Evolutionary conservation across 2,888 invertebrate species (phyloP).

Genomic region (Mechanitis messenoides): DNA sequence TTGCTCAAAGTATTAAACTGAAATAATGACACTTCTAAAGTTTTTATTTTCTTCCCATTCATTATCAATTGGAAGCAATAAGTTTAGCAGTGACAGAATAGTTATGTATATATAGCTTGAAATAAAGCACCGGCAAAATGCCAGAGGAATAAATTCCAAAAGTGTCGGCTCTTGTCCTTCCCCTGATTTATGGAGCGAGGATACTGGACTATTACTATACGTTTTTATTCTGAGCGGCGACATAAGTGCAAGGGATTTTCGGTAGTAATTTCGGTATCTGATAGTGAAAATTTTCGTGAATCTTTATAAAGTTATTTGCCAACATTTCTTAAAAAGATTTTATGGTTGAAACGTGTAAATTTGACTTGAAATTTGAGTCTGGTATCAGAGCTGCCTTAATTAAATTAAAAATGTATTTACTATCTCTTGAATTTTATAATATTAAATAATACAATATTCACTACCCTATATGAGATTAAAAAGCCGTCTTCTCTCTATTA

Average conservation of each 20-base stretch:
- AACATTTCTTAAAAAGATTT: not conserved
- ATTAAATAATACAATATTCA: constrained; percentile 11
- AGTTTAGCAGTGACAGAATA: constrained; percentile 35
- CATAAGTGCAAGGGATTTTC: constrained; percentile 52
- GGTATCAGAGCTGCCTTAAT: no score
- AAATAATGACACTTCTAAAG: constrained; percentile 28
- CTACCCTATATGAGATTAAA: constrained; percentile 14
- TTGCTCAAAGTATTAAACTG: constrained; percentile 26
- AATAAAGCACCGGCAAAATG: constrained; percentile 40
- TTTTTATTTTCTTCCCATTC: constrained; percentile 30
- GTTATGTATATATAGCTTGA: constrained; percentile 34
- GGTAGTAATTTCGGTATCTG: constrained; percentile 44
- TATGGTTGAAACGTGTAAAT: not conserved
- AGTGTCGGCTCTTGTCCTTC: constrained; percentile 49
- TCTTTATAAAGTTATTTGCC: constrained; percentile 17
- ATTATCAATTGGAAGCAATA: constrained; percentile 37
- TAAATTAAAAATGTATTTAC: no score
- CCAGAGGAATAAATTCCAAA: constrained; percentile 65
- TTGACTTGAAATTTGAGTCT: no score
- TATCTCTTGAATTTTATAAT: not conserved
- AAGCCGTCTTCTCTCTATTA: constrained; percentile 18
- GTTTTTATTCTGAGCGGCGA: constrained; percentile 61
- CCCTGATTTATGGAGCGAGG: constrained; percentile 70
- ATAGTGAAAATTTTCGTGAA: constrained; percentile 29
- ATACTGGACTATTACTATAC: constrained; percentile 61